These are phyloP conservation scores for Podarcis muralis DNA, from an alignment of 2,113 vertebrate genomes.

Conservation along the genomic window DNA sequence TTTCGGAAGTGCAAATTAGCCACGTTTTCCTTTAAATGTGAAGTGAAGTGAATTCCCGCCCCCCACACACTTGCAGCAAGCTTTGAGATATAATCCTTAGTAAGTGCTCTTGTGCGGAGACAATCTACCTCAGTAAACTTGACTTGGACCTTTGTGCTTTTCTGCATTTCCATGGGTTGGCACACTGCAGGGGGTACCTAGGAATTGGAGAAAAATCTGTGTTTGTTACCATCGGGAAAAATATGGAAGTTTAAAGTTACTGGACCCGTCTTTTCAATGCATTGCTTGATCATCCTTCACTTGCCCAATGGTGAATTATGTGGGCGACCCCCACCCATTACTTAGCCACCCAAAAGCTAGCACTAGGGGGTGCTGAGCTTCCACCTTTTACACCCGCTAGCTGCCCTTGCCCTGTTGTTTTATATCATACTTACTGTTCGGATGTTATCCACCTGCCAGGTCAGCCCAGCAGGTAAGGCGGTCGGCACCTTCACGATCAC, in stretches of 20 bases:
- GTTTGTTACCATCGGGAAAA: not conserved
- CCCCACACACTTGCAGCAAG: no score
- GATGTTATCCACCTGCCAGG: not conserved
- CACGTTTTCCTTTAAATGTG: no score
- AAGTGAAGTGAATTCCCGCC: no score
- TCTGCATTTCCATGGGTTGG: not conserved
- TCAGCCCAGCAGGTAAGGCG: not conserved
- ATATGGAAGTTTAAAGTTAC: not conserved
- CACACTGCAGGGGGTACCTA: not conserved
- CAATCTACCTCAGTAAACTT: not conserved
- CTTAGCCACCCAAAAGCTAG: not conserved
- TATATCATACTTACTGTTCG: not conserved
- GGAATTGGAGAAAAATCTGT: not conserved
- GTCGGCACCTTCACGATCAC: slow-evolving; percentile 14
- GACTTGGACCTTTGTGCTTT: not conserved
- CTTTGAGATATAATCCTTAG: no score
- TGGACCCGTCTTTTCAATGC: not conserved
- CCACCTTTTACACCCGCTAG: not conserved
- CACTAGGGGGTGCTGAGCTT: not conserved
- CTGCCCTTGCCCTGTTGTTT: not conserved
- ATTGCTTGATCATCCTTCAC: no score
- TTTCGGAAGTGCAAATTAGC: no score
- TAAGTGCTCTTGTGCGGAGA: not conserved
- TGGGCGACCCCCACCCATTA: not conserved
- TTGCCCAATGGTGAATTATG: not conserved